These are phyloP conservation scores for Harpalus rubripes DNA, from an alignment of 2,888 invertebrate genomes.

Conservation along the genomic window DNA sequence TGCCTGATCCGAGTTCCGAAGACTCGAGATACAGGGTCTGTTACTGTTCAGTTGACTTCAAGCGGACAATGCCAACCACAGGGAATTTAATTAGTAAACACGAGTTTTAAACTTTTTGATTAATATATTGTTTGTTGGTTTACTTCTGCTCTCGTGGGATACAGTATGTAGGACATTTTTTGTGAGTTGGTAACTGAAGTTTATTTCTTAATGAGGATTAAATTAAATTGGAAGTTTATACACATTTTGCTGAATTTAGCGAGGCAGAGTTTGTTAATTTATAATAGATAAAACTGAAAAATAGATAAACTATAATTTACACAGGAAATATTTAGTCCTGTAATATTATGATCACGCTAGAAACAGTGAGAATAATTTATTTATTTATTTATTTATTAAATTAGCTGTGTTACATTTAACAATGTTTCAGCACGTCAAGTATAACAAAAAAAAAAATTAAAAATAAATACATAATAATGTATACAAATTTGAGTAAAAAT, in stretches of 20 bases:
- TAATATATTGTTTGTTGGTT: slow-evolving; percentile 26
- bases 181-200: neutral
- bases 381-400: too few relatives aligned
- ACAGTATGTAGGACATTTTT: slow-evolving; percentile 20
- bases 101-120: slow-evolving; percentile 41
- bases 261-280: neutral
- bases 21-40: neutral
- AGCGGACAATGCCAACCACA: slow-evolving; percentile 17
- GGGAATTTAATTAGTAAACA: slow-evolving; percentile 39
- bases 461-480: too few relatives aligned
- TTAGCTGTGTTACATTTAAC: too few relatives aligned
- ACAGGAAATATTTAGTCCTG: neutral
- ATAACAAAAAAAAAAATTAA: too few relatives aligned
- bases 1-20: slow-evolving; percentile 8
- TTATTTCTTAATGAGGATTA: slow-evolving; percentile 10
- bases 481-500: too few relatives aligned
- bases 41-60: slow-evolving; percentile 15
- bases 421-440: too few relatives aligned
- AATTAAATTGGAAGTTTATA: neutral
- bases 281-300: neutral
- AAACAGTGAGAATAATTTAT: too few relatives aligned
- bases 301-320: neutral
- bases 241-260: neutral
- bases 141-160: slow-evolving; percentile 5
- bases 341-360: too few relatives aligned